A percentile compares a stretch with the other conserved stretches of the same genome.
Conservation (phyloP, 2,888 invertebrate species). For the Drosophila paramelanica region DNA sequence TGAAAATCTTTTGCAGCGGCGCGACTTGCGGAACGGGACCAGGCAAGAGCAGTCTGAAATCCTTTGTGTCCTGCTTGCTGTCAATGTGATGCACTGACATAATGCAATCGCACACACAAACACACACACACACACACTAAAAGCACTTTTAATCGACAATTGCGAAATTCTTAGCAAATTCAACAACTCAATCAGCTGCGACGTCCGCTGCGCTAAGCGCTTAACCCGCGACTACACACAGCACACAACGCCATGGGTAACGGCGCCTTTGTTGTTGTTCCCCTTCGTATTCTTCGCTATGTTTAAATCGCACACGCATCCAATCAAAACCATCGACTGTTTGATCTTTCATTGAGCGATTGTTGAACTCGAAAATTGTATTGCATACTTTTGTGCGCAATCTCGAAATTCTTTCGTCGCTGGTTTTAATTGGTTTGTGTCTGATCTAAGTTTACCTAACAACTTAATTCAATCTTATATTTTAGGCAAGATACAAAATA, state of each 20-base stretch:
- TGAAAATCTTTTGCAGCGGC: conserved; percentile 60
- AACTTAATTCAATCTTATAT: too few species aligned
- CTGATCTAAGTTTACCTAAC: conserved; percentile 2
- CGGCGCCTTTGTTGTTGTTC: conserved; percentile 38
- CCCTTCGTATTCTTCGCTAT: conserved; percentile 24
- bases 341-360: conserved; percentile 26
- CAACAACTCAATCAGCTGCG: conserved; percentile 4
- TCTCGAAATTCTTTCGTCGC: background rate
- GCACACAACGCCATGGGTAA: conserved; percentile 3
- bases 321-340: conserved; percentile 45
- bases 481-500: too few species aligned
- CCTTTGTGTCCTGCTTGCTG: conserved; percentile 52
- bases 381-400: conserved; percentile 48
- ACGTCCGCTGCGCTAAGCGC: conserved; percentile 58
- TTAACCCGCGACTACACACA: conserved; percentile 57
- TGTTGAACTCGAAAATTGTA: background rate
- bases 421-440: conserved; percentile 13
- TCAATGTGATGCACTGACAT: conserved; percentile 49
- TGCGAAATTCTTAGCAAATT: conserved; percentile 7
- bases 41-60: conserved; percentile 50
- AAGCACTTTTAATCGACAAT: conserved; percentile 4
- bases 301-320: conserved; percentile 31
- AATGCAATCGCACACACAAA: conserved; percentile 17
- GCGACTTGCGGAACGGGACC: conserved; percentile 22
- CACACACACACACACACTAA: conserved; percentile 10